phyloP scores from a whole-genome alignment of 2,797 vertebrate genomes.

The Pseudopleuronectes americanus region DNA sequence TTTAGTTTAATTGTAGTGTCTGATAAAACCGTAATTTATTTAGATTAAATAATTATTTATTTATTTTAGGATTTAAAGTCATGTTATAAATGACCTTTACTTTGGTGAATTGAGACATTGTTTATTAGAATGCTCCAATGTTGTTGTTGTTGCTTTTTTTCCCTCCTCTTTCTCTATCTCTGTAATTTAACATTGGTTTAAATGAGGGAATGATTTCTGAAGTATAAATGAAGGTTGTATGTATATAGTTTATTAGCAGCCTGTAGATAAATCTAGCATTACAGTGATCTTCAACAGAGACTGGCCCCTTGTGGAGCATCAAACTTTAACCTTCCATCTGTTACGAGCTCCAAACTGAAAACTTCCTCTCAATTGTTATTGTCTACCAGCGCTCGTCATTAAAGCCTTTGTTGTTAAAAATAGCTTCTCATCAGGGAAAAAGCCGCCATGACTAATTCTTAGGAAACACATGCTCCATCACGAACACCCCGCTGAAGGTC shows the following conservation, averaged over 20 bases:
- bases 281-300: constrained; percentile 5
- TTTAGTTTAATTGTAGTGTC: too few relatives aligned
- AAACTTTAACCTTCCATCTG: constrained; percentile 45
- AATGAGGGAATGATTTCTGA: too few relatives aligned
- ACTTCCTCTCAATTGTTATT: constrained; percentile 76
- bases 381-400: constrained; percentile 52
- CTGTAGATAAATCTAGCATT: not conserved
- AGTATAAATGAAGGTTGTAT: not conserved
- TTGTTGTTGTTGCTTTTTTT: too few relatives aligned
- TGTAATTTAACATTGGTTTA: too few relatives aligned
- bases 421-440: constrained; percentile 65
- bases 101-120: too few relatives aligned
- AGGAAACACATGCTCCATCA: constrained; percentile 74
- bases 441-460: constrained; percentile 60
- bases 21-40: too few relatives aligned
- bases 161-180: too few relatives aligned
- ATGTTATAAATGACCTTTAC: too few relatives aligned
- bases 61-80: too few relatives aligned
- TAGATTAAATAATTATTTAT: too few relatives aligned
- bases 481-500: constrained; percentile 41
- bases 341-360: constrained; percentile 36
- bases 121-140: too few relatives aligned
- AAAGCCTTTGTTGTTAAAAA: constrained; percentile 77
- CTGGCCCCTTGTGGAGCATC: constrained; percentile 13
- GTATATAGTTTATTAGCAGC: not conserved